Evolutionary conservation across 2,113 vertebrate genomes (phyloP).

Genomic region (Regulus satrapa): DNA sequence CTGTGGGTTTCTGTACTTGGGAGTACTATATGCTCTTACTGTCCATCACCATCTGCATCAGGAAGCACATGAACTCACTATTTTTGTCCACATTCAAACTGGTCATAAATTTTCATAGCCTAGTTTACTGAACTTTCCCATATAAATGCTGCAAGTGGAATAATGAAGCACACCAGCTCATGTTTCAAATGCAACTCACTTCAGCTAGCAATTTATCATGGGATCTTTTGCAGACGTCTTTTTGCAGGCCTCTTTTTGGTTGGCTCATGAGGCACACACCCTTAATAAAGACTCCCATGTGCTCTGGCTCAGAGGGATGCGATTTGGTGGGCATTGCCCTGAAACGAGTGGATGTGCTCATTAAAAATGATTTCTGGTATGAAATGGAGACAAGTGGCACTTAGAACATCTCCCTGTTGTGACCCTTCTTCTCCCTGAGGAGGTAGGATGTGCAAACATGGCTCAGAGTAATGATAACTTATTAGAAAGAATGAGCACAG

Average conservation of each 20-base stretch:
- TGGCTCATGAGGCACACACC: not conserved
- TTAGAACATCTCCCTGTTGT: slow-evolving; percentile 31
- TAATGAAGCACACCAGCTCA: slow-evolving; percentile 16
- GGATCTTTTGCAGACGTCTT: slow-evolving; percentile 53
- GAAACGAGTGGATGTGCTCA: slow-evolving; percentile 52
- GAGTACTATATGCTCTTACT: not conserved
- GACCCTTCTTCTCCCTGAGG: slow-evolving; percentile 45
- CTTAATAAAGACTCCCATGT: slow-evolving; percentile 64
- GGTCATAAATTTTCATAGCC: slow-evolving; percentile 20
- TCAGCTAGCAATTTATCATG: slow-evolving; percentile 61
- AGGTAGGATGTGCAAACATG: not conserved
- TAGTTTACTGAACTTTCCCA: slow-evolving; percentile 50
- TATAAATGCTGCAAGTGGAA: slow-evolving; percentile 45
- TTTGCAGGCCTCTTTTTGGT: slow-evolving; percentile 64
- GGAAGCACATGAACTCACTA: not conserved
- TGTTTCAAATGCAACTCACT: slow-evolving; percentile 65
- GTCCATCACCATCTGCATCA: not conserved
- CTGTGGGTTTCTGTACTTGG: not conserved
- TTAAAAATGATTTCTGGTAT: slow-evolving; percentile 68
- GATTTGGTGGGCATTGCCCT: slow-evolving; percentile 34
- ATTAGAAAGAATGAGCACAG: not conserved
- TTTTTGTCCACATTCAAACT: slow-evolving; percentile 35
- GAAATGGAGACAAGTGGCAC: slow-evolving; percentile 3
- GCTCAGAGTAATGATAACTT: slow-evolving; percentile 21
- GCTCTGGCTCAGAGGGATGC: slow-evolving; percentile 12